These are phyloP conservation scores for Slavum lentiscoides DNA, from an alignment of 2,888 invertebrate genomes.

Conservation along the genomic window DNA sequence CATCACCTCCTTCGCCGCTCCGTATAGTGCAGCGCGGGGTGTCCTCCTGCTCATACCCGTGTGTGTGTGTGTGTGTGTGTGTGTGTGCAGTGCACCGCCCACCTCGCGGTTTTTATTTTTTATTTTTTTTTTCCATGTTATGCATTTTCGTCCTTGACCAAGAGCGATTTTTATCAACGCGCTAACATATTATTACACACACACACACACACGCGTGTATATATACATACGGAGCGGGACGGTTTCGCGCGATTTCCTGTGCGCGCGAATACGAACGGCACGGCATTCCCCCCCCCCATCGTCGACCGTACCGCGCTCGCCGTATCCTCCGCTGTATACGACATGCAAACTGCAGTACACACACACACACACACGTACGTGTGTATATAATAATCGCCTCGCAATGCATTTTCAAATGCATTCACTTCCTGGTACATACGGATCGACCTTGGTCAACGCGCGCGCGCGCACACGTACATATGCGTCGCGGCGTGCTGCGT, in stretches of 20 bases:
- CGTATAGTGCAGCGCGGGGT: too few species aligned
- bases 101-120: background rate
- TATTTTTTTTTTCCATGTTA: background rate
- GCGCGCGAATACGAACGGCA: background rate
- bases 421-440: conserved; percentile 45
- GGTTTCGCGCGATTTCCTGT: conserved; percentile 41
- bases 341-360: background rate
- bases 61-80: too few species aligned
- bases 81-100: too few species aligned
- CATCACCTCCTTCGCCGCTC: too few species aligned
- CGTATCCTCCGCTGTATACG: background rate
- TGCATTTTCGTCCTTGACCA: conserved; percentile 53
- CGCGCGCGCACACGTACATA: background rate
- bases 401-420: conserved; percentile 50
- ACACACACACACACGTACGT: background rate
- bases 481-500: background rate
- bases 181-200: background rate
- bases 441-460: conserved; percentile 28
- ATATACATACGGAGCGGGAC: conserved; percentile 15
- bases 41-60: too few species aligned
- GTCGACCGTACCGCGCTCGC: background rate
- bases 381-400: conserved; percentile 23
- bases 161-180: conserved; percentile 48
- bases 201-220: background rate
- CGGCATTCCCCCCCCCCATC: conserved; percentile 15